A percentile compares a stretch with the other conserved stretches of the same genome.
Conservation (phyloP, 2,113 vertebrate genomes). For the Chrysochloris asiatica region DNA sequence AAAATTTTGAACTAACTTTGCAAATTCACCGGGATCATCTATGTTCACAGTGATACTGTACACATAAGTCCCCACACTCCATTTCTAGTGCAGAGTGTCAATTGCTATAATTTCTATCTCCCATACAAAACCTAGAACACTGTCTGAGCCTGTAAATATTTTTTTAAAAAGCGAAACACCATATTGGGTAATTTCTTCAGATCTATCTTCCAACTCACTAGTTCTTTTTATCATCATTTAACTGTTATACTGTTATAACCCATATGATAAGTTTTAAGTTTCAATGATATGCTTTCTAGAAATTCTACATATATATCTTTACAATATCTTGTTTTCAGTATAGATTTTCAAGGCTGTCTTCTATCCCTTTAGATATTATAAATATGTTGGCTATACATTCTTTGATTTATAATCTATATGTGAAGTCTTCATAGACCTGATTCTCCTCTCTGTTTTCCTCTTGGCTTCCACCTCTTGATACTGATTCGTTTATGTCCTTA, state of each 20-base stretch:
- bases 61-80: neutral
- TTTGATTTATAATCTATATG: slow-evolving; percentile 38
- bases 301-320: slow-evolving; percentile 3
- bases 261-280: neutral
- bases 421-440: neutral
- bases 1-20: neutral
- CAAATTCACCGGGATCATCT: neutral
- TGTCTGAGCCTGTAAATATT: neutral
- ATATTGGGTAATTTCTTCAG: slow-evolving; percentile 11
- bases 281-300: neutral
- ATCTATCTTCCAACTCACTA: neutral
- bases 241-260: neutral
- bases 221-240: slow-evolving; percentile 19
- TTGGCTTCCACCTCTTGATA: neutral
- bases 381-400: neutral
- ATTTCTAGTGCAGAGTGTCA: neutral
- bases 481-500: neutral
- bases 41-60: neutral
- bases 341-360: slow-evolving; percentile 20
- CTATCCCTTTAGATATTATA: slow-evolving; percentile 31
- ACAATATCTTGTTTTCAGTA: neutral
- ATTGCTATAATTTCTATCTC: neutral
- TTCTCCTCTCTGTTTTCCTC: neutral
- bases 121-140: neutral
- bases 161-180: neutral